Base-by-base conservation (phyloP, 92 coral and sea anemone species). In the Epizoanthus rinbou region DNA sequence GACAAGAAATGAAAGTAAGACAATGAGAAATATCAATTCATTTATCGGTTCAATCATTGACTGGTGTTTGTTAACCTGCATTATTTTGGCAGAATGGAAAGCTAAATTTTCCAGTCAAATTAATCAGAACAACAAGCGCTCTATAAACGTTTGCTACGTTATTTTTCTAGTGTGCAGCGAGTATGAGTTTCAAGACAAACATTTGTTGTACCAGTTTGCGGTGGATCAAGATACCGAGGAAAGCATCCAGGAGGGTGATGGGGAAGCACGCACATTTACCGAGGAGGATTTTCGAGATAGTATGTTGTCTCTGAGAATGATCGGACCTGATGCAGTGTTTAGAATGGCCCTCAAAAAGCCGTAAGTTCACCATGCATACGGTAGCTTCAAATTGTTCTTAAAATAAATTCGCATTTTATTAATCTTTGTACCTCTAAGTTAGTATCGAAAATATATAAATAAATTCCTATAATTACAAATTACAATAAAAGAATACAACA, bases 271-370 rank as follows among this genome's bases (percentile, higher is more conserved):
- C n/a, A 28, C 57, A 2, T 89, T 79, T 67, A 69, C 86, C 21
- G 93, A 91, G 33, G 94, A 93, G 39, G 94, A 93, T 25, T 81
- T 93, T 74, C 92, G 88, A 43, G 94, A 86, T 8, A 86, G 84
- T 2, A 56, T 93, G 78, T 81, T 84, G 58, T 68, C 81, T 73
- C 91, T 93, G 45, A 83, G 94, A 66, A 93, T 88, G 60, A 83
- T 87, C 25, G 97, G 97, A 0, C 94, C 94, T 3, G 97, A 93
- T 15, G 97, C 97, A 57, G 86, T 91, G 91, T 87, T 93, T 25
- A 86, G 97, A 89, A 87, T 91, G 93, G 97, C 93, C 8, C 88
- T 93, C 8, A 80, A 87, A 74, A 93, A 88, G 74, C 82, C 86
- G 97, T 93, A 39, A 88, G 90, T 91, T 3, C 6, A 41, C 1